Base-by-base conservation (phyloP, 2,797 vertebrate species). In the Huso huso region DNA sequence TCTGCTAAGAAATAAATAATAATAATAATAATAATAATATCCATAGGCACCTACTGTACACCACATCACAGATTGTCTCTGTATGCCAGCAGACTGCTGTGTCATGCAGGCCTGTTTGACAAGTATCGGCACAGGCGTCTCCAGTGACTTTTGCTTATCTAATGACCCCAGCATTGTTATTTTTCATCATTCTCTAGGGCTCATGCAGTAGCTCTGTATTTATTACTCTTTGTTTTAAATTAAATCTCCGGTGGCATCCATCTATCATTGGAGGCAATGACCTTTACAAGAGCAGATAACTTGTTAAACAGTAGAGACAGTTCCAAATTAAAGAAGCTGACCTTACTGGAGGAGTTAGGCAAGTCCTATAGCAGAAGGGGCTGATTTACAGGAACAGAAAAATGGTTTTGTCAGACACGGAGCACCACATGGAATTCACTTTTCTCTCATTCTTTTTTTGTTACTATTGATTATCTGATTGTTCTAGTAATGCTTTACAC, bases 61-160 rank as follows among this genome's bases (percentile, higher is more conserved):
- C 37, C 37, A 37, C 37, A 37, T 37, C 37, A 37, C 37, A 4
- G 37, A 37, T 83, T 86, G 78, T 82, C 84, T 78, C 77, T 79
- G 74, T 76, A 83, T 76, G 75, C 78, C 75, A 75, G 73, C 76
- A 68, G 75, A 79, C 81, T 12, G 75, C 75, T 76, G 18, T 73
- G 64, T 71, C 72, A 71, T 77, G 76, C 71, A 77, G 82, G 75
- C 76, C 68, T 66, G 66, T n/a, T 77, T 83, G 82, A 87, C 82
- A 85, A 78, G 71, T 72, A 71, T 78, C 81, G 83, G 83, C 82
- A 74, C 75, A 75, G 88, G 87, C 86, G 83, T 86, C 87, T 79
- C 71, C n/a, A 8, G 70, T 83, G 89, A 93, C 92, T 92, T 93
- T 93, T 91, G 75, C 81, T 91, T 90, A 89, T 84, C 82, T 87